Conservation (phyloP, 2,888 invertebrate species). For the Drosophila meridiana region DNA sequence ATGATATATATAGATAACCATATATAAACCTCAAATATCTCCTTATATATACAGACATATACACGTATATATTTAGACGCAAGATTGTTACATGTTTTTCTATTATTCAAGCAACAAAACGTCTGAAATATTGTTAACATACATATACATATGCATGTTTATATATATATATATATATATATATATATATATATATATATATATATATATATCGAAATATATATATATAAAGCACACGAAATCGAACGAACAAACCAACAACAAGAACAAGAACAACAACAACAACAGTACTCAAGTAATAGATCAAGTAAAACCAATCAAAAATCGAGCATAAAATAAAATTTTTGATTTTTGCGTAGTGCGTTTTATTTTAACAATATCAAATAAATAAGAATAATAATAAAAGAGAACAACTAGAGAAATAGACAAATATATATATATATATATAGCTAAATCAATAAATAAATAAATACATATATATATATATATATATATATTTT, state of each 20-base stretch:
- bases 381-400: not conserved
- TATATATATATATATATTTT: not conserved
- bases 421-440: not conserved
- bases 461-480: not conserved
- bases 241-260: slow-evolving; percentile 18
- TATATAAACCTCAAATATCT: slow-evolving; percentile 14
- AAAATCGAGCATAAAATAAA: slow-evolving; percentile 53
- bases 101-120: slow-evolving; percentile 26
- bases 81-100: slow-evolving; percentile 42
- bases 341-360: slow-evolving; percentile 62
- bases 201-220: slow-evolving; percentile 6
- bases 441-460: not conserved
- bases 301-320: slow-evolving; percentile 12
- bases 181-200: slow-evolving; percentile 1
- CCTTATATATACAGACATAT: slow-evolving; percentile 17
- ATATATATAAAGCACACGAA: slow-evolving; percentile 27
- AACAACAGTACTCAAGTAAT: slow-evolving; percentile 16
- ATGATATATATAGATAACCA: slow-evolving; percentile 21
- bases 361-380: slow-evolving; percentile 63
- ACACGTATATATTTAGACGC: slow-evolving; percentile 12
- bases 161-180: slow-evolving; percentile 13
- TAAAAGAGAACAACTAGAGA: not conserved
- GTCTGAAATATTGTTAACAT: slow-evolving; percentile 48
- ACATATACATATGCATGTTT: slow-evolving; percentile 2
- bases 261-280: slow-evolving; percentile 27